phyloP scores from a whole-genome alignment of 2,797 vertebrate genomes.

The Channallabes apus region DNA sequence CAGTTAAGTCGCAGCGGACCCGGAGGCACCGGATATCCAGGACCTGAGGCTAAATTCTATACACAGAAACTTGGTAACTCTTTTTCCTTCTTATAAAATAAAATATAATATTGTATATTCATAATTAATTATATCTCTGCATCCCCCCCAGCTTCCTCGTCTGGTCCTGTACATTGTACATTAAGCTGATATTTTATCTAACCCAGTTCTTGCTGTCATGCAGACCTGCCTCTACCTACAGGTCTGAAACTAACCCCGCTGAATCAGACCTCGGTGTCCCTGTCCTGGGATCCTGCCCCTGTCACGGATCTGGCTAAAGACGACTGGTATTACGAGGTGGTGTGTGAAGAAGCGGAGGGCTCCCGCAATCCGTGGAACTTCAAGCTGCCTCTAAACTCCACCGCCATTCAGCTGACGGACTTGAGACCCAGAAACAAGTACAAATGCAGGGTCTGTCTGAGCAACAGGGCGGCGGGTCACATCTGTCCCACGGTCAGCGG shows the following conservation, averaged over 20 bases:
- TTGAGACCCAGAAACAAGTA: conserved; percentile 80
- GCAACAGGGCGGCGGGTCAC: conserved; percentile 73
- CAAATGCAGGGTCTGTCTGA: conserved; percentile 75
- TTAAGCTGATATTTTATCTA: background rate
- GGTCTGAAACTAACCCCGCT: conserved; percentile 76
- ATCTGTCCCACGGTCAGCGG: conserved; percentile 76
- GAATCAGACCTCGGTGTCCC: conserved; percentile 74
- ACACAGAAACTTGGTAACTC: conserved; percentile 77
- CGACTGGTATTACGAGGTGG: conserved; percentile 75
- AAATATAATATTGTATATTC: background rate
- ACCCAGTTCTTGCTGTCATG: conserved; percentile 19
- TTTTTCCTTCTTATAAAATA: no score
- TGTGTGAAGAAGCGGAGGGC: conserved; percentile 67
- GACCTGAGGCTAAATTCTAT: conserved; percentile 75
- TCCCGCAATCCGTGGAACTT: conserved; percentile 57
- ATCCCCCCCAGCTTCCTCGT: background rate
- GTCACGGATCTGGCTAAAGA: conserved; percentile 70
- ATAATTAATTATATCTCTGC: background rate
- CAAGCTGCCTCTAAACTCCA: conserved; percentile 73
- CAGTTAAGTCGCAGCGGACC: conserved; percentile 77
- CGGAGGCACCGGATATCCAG: conserved; percentile 79
- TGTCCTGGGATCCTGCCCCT: conserved; percentile 78
- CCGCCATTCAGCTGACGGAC: conserved; percentile 66
- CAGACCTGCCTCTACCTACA: conserved; percentile 79
- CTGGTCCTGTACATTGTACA: background rate